These are phyloP conservation scores for Tetropium fuscum DNA, from an alignment of 2,888 invertebrate genomes.

Conservation along the genomic window DNA sequence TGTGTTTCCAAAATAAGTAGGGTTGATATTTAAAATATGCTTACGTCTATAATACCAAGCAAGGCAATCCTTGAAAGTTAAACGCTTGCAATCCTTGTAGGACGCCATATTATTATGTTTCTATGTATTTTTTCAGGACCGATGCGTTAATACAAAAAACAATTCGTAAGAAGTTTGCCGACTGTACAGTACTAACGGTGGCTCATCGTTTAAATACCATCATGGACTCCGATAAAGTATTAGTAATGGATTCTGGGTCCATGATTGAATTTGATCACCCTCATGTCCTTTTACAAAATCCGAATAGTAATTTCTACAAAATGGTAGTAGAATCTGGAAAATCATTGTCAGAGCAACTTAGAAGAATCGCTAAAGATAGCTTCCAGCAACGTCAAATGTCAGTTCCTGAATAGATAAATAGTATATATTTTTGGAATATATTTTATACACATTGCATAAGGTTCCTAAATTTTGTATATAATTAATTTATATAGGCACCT, in stretches of 20 bases:
- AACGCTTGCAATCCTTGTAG: too few relatives aligned
- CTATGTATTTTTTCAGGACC: conserved; percentile 66
- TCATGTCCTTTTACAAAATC: conserved; percentile 71
- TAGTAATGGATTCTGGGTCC: conserved; percentile 87
- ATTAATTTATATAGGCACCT: too few relatives aligned
- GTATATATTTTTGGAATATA: too few relatives aligned
- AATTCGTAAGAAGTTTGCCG: conserved; percentile 80
- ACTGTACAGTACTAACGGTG: conserved; percentile 90
- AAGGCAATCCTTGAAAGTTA: too few relatives aligned
- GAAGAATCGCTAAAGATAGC: conserved; percentile 59
- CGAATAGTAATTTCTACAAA: conserved; percentile 71
- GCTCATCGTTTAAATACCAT: conserved; percentile 93
- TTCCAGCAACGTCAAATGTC: conserved; percentile 44
- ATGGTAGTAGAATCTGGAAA: conserved; percentile 72
- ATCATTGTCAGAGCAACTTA: conserved; percentile 60
- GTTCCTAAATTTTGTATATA: too few relatives aligned
- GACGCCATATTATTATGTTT: too few relatives aligned
- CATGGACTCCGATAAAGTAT: conserved; percentile 90
- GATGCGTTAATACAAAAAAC: conserved; percentile 87
- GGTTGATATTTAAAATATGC: too few relatives aligned
- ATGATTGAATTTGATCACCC: conserved; percentile 86
- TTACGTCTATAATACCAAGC: too few relatives aligned
- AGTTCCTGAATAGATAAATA: neutral
- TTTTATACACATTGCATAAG: too few relatives aligned
- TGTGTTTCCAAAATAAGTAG: too few relatives aligned